Percentiles rank a stretch among this genome's conserved stretches.
phyloP scores from a whole-genome alignment of 2,113 vertebrate species.

The Amia ocellicauda region DNA sequence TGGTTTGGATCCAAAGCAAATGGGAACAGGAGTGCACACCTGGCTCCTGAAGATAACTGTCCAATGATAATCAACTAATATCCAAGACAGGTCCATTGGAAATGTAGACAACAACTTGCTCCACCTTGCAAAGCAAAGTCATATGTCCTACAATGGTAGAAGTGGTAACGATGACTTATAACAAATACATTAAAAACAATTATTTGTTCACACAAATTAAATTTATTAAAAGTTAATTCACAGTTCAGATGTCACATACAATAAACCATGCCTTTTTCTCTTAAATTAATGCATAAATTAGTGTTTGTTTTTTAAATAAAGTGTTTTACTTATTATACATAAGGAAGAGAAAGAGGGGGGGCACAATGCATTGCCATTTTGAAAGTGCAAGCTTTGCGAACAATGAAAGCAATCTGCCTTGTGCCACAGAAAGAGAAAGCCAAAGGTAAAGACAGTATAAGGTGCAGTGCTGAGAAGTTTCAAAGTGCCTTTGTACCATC shows the following conservation, averaged over 20 bases:
- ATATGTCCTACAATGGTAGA: too few species aligned
- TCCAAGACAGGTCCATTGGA: too few species aligned
- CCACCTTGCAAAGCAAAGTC: too few species aligned
- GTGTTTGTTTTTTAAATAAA: conserved; percentile 45
- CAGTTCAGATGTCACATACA: conserved; percentile 33
- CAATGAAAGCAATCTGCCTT: conserved; percentile 44
- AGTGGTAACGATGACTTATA: too few species aligned
- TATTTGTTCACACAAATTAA: conserved; percentile 42
- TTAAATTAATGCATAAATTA: conserved; percentile 55
- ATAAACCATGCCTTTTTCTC: conserved; percentile 52
- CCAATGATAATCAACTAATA: too few species aligned
- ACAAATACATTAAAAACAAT: too few species aligned
- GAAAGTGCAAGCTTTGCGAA: conserved; percentile 45
- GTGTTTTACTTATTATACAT: conserved; percentile 36
- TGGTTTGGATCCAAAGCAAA: too few species aligned
- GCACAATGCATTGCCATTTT: conserved; percentile 50
- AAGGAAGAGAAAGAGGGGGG: conserved; percentile 42
- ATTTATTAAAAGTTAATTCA: conserved; percentile 64
- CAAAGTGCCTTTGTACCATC: conserved; percentile 25
- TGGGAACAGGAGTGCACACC: too few species aligned
- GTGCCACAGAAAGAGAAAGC: conserved; percentile 37
- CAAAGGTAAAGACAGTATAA: conserved; percentile 27
- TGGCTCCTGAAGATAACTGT: too few species aligned
- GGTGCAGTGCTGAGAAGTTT: conserved; percentile 32
- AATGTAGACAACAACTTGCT: too few species aligned